phyloP scores from a whole-genome alignment of 2,888 invertebrate genomes.

The Drosophila niveifrons region DNA sequence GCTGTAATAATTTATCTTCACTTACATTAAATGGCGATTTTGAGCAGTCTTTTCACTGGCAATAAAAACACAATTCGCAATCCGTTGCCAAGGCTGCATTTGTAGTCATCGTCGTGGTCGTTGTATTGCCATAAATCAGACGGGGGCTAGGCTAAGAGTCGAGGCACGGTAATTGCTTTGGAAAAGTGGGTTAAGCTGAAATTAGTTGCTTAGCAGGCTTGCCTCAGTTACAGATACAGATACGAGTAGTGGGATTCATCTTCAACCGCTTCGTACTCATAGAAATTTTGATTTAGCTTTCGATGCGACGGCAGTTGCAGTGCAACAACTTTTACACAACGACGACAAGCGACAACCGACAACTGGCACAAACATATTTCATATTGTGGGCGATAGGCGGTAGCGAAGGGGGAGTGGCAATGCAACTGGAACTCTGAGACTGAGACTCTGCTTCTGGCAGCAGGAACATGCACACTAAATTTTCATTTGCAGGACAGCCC shows the following conservation, averaged over 20 bases:
- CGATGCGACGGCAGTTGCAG: slow-evolving; percentile 60
- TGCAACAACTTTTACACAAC: slow-evolving; percentile 59
- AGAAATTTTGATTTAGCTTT: slow-evolving; percentile 76
- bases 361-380: slow-evolving; percentile 62
- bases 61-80: slow-evolving; percentile 61
- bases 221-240: slow-evolving; percentile 11
- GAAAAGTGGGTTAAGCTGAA: slow-evolving; percentile 77
- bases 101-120: slow-evolving; percentile 29
- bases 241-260: slow-evolving; percentile 30
- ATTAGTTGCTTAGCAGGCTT: slow-evolving; percentile 71
- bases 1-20: slow-evolving; percentile 70
- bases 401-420: background rate
- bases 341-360: slow-evolving; percentile 47
- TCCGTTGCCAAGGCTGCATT: slow-evolving; percentile 44
- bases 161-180: slow-evolving; percentile 68
- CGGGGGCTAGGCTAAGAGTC: slow-evolving; percentile 24
- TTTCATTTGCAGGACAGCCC: slow-evolving; percentile 73
- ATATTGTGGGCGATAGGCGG: slow-evolving; percentile 10
- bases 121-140: slow-evolving; percentile 67
- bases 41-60: slow-evolving; percentile 41
- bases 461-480: slow-evolving; percentile 78
- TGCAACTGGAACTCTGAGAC: slow-evolving; percentile 31
- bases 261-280: slow-evolving; percentile 41
- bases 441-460: slow-evolving; percentile 64
- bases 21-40: slow-evolving; percentile 71